These are phyloP conservation scores for Anseranas semipalmata DNA, from an alignment of 2,113 vertebrate species.

Conservation along the genomic window DNA sequence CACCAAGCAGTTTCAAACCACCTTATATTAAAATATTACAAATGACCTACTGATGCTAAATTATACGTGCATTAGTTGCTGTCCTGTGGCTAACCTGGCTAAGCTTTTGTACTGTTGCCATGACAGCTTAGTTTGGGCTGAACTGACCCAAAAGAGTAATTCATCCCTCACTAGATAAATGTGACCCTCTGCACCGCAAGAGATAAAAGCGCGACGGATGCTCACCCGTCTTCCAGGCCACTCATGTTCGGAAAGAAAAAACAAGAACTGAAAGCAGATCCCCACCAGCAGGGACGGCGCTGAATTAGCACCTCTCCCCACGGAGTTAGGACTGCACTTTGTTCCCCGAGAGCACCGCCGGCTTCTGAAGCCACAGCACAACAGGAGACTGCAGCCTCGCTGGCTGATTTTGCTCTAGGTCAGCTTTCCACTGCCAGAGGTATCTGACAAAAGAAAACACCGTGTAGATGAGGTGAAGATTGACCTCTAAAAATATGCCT, in stretches of 20 bases:
- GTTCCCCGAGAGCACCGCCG: background rate
- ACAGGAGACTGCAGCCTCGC: background rate
- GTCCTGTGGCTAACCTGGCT: background rate
- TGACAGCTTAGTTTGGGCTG: background rate
- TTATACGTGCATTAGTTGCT: background rate
- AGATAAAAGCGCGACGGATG: background rate
- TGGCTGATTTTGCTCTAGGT: background rate
- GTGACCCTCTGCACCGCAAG: background rate
- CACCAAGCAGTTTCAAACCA: background rate
- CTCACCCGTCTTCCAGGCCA: background rate
- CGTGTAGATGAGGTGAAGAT: background rate
- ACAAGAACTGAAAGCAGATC: background rate
- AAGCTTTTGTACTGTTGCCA: constrained; percentile 3
- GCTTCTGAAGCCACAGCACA: background rate
- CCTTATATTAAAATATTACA: background rate
- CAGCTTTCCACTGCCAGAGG: background rate
- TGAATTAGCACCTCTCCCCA: background rate
- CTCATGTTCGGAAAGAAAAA: background rate
- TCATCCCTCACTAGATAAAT: background rate
- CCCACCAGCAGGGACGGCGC: background rate
- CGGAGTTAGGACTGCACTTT: background rate
- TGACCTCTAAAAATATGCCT: background rate
- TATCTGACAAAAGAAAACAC: background rate
- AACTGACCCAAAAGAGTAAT: constrained; percentile 12
- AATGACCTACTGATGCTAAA: background rate